Evolutionary conservation across 2,888 invertebrate species (phyloP), one percentile per base, ranked within the genome.

Genomic region (Sinhomidia bicolor): DNA sequence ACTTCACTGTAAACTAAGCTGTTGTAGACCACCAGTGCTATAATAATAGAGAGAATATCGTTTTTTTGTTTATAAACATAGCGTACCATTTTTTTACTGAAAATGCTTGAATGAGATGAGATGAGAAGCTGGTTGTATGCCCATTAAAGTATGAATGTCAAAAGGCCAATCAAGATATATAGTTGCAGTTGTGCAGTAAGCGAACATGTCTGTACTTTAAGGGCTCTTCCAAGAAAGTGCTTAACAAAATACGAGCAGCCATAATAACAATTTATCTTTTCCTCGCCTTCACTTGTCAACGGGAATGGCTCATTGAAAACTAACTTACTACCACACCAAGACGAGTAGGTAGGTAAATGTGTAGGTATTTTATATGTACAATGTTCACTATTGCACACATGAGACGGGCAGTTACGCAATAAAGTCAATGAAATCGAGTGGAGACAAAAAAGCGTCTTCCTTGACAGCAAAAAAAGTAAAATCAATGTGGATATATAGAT

Each of bases 71-170:
- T 47, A 44, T 44, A 71, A 3, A 26, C 10, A 41, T 4, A 71
- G 9, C 20, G 65, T 68, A 41, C 10, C 29, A 68, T 71, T 71
- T 65, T 20, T 44, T 32, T 41, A 41, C 23, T 20, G 5, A 17
- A 32, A 65, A 32, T 12, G n/a, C 68, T 44, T 65, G 60, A 6
- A 44, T 20, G 36, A 29, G n/a, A 44, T 20, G n/a, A n/a, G 14
- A 10, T 17, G 36, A 78, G 10, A 29, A 74, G 81, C 29, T 47
- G 57, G 60, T 26, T 51, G 1, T 82, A 44, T 47, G 14, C 44
- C 57, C 57, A 60, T 79, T 54, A 85, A 65, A 51, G 65, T 60
- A 32, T 85, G 85, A 85, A 85, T 85, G 85, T 85, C 85, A 85
- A 78, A 84, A 79, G 79, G 62, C 78, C 68, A 85, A 65, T 85